These are phyloP conservation scores for Mellilla xanthometata DNA, from an alignment of 2,888 invertebrate species.

Conservation along the genomic window DNA sequence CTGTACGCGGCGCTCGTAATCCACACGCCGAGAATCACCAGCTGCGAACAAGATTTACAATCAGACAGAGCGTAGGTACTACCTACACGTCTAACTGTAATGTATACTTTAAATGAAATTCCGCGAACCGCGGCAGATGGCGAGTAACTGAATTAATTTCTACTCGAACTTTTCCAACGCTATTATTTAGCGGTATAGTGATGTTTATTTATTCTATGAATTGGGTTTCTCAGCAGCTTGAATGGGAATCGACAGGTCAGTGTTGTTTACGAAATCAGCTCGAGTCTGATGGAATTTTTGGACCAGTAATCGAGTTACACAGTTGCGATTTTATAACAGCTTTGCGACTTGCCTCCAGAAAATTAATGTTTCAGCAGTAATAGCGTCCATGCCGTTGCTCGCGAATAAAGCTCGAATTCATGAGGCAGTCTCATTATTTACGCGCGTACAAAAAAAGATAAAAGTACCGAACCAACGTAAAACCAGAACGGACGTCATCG, in stretches of 20 bases:
- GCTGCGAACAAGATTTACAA: conserved; percentile 64
- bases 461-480: too few species aligned
- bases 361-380: conserved; percentile 9
- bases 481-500: conserved; percentile 20
- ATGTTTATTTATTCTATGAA: conserved; percentile 1
- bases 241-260: conserved; percentile 5
- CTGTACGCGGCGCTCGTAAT: conserved; percentile 91
- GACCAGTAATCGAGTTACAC: too few species aligned
- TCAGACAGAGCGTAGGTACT: conserved; percentile 11
- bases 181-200: conserved; percentile 10
- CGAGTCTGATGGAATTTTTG: too few species aligned
- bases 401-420: conserved; percentile 4
- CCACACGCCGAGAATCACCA: conserved; percentile 92
- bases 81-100: conserved; percentile 19
- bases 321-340: background rate
- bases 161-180: conserved; percentile 10
- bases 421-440: conserved; percentile 9
- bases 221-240: conserved; percentile 2
- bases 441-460: conserved; percentile 14
- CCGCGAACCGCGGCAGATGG: conserved; percentile 15
- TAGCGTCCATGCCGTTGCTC: conserved; percentile 12
- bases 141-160: conserved; percentile 16
- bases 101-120: too few species aligned
- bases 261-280: background rate
- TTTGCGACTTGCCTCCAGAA: background rate